phyloP scores from a whole-genome alignment of 2,113 vertebrate genomes.

The Aldabrachelys gigantea region DNA sequence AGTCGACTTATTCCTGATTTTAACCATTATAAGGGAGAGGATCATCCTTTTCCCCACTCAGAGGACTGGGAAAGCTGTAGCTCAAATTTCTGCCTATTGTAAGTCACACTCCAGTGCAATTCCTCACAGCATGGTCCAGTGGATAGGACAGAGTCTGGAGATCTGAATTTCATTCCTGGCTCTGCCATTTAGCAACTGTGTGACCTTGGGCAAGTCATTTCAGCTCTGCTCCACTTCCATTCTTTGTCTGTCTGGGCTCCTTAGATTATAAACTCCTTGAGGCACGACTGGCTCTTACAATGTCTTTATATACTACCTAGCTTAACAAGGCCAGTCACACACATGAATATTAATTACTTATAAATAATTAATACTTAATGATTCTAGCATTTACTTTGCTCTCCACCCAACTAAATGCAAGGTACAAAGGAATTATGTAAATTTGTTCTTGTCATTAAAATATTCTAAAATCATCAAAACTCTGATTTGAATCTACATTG shows the following conservation, averaged over 20 bases:
- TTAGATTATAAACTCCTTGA: no score
- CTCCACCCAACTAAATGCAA: background rate
- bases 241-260: no score
- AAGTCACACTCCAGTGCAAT: background rate
- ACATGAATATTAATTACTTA: background rate
- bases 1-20: background rate
- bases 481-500: background rate
- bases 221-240: no score
- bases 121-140: rapidly evolving
- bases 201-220: background rate
- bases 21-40: background rate
- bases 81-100: background rate
- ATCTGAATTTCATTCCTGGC: background rate
- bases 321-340: background rate
- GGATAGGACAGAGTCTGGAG: no score
- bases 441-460: background rate
- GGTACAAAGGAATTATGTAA: background rate
- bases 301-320: no score
- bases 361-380: background rate
- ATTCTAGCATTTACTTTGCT: background rate
- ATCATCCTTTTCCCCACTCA: background rate
- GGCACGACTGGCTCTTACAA: no score
- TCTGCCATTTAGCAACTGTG: background rate
- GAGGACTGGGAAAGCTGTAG: background rate
- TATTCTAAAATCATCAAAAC: background rate